Evolutionary conservation across 2,797 vertebrate genomes (phyloP).

Genomic region (Melanotaenia parkinsoni): DNA sequence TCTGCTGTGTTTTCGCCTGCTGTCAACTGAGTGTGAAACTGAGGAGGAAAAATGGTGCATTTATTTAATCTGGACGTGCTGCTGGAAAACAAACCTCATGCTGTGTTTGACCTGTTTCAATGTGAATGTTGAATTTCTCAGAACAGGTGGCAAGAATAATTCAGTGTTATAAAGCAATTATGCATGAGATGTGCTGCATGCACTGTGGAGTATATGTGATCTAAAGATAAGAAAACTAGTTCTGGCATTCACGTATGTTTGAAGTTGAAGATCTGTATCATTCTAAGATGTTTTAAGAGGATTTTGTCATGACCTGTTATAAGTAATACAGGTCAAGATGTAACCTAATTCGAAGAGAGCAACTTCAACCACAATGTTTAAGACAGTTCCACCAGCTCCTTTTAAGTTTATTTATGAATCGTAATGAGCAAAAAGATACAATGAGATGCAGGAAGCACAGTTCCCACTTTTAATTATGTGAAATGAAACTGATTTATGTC

Average conservation of each 20-base stretch:
- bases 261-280: constrained; percentile 6
- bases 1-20: constrained; percentile 58
- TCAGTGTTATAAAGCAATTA: constrained; percentile 36
- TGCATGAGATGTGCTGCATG: constrained; percentile 25
- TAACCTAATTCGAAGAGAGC: constrained; percentile 2
- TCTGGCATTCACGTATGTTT: not conserved
- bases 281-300: constrained; percentile 11
- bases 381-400: not conserved
- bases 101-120: constrained; percentile 49
- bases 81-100: constrained; percentile 31
- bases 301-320: not conserved
- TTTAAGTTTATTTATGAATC: constrained; percentile 4
- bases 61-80: constrained; percentile 49
- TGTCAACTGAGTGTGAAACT: constrained; percentile 34
- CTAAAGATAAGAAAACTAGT: constrained; percentile 13
- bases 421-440: constrained; percentile 23
- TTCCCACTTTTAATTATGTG: not conserved
- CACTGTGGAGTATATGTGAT: constrained; percentile 6
- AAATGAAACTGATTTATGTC: constrained; percentile 7
- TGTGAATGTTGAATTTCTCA: constrained; percentile 33
- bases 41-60: constrained; percentile 38
- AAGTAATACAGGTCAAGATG: not conserved
- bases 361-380: constrained; percentile 7
- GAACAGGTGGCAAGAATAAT: constrained; percentile 57
- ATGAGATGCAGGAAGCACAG: not conserved